Conservation (phyloP, 2,888 invertebrate species). For the Iphiclides podalirius region DNA sequence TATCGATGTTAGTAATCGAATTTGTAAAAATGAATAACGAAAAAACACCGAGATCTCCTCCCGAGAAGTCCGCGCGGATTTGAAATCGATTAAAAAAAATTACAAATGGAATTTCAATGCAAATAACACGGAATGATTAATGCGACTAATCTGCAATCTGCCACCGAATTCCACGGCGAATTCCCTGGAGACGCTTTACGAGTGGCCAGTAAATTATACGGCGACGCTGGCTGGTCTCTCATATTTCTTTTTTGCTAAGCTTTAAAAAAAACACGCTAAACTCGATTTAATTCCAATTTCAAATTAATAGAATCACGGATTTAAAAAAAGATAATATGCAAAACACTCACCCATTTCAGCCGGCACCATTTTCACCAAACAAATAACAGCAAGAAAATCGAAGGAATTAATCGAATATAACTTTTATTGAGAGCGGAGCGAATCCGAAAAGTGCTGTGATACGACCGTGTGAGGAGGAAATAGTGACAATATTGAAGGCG, state of each 20-base stretch:
- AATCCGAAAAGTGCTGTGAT: slow-evolving; percentile 36
- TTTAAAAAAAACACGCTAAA: neutral
- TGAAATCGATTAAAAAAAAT: slow-evolving; percentile 51
- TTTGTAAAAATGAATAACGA: slow-evolving; percentile 20
- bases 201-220: slow-evolving; percentile 52
- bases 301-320: neutral
- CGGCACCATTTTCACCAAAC: slow-evolving; percentile 20
- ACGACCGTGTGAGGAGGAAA: slow-evolving; percentile 42
- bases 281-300: neutral
- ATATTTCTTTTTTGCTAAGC: slow-evolving; percentile 27
- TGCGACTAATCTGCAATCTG: slow-evolving; percentile 69
- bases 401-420: slow-evolving; percentile 11
- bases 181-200: slow-evolving; percentile 53
- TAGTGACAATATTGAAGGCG: slow-evolving; percentile 41
- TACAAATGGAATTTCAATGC: slow-evolving; percentile 52
- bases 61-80: slow-evolving; percentile 51
- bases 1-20: slow-evolving; percentile 16
- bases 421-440: slow-evolving; percentile 34
- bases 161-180: slow-evolving; percentile 65
- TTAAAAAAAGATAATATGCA: slow-evolving; percentile 24
- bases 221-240: slow-evolving; percentile 36
- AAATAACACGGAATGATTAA: slow-evolving; percentile 64
- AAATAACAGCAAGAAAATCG: neutral
- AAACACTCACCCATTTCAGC: slow-evolving; percentile 37
- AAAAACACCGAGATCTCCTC: slow-evolving; percentile 34